A percentile compares a stretch with the other conserved stretches of the same genome.
Evolutionary conservation across 2,888 invertebrate genomes (phyloP).

Genomic region (Conus canariensis): DNA sequence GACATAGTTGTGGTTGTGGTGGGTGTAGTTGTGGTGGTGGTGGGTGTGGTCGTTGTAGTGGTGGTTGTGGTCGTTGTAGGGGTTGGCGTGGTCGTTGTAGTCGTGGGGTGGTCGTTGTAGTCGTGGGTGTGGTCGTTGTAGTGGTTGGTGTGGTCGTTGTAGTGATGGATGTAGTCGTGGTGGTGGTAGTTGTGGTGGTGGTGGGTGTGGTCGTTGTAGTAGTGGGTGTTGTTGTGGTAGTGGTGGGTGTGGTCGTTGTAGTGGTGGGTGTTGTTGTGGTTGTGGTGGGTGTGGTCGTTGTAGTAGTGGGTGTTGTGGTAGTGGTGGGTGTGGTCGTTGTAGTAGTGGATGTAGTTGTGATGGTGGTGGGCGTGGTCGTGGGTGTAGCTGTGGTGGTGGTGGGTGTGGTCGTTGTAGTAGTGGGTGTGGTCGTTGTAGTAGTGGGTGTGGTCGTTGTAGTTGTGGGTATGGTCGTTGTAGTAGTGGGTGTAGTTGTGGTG

Average conservation of each 20-base stretch:
- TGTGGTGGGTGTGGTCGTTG: background rate
- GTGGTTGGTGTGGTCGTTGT: no score
- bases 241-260: background rate
- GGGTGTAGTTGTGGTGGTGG: no score
- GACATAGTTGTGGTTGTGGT: background rate
- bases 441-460: background rate
- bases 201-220: background rate
- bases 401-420: background rate
- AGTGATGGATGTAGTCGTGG: no score
- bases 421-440: background rate
- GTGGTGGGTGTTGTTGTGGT: background rate
- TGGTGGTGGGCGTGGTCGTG: background rate
- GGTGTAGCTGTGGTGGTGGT: background rate
- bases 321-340: background rate
- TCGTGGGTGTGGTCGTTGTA: no score
- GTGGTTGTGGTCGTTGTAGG: no score
- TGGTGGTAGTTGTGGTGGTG: no score
- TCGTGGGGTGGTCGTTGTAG: no score
- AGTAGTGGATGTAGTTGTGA: background rate
- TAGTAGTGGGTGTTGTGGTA: background rate
- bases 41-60: no score
- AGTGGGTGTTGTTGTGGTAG: background rate
- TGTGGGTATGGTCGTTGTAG: background rate
- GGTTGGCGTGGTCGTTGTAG: no score
- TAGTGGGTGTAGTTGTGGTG: background rate